phyloP scores from a whole-genome alignment of 2,113 vertebrate species.

The Bufo bufo region DNA sequence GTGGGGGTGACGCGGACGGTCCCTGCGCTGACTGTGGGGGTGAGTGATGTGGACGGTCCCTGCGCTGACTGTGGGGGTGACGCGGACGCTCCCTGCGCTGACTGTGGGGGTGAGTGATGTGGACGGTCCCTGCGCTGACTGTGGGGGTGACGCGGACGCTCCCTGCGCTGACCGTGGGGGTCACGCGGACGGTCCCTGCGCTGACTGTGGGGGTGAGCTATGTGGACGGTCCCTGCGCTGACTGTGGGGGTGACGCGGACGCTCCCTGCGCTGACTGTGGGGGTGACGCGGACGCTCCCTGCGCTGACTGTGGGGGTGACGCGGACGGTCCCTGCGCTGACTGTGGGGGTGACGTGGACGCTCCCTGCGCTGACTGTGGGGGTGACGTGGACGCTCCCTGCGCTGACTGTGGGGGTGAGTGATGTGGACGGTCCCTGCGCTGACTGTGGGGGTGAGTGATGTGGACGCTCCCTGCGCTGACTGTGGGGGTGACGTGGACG shows the following conservation, averaged over 20 bases:
- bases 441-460: not conserved
- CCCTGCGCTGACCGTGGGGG: not conserved
- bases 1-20: not conserved
- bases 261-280: not conserved
- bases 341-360: not conserved
- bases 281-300: not conserved
- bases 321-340: not conserved
- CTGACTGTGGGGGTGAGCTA: not conserved
- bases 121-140: not conserved
- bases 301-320: not conserved
- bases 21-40: not conserved
- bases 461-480: not conserved
- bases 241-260: not conserved
- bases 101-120: not conserved
- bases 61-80: not conserved
- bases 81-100: not conserved
- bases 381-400: not conserved
- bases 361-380: not conserved
- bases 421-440: not conserved
- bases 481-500: not conserved
- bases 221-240: not conserved
- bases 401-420: not conserved
- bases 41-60: not conserved
- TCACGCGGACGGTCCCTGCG: not conserved
- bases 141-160: not conserved